A percentile compares a stretch with the other conserved stretches of the same genome.
Conservation (phyloP, 2,888 invertebrate species). For the Argynnis bischoffii region DNA sequence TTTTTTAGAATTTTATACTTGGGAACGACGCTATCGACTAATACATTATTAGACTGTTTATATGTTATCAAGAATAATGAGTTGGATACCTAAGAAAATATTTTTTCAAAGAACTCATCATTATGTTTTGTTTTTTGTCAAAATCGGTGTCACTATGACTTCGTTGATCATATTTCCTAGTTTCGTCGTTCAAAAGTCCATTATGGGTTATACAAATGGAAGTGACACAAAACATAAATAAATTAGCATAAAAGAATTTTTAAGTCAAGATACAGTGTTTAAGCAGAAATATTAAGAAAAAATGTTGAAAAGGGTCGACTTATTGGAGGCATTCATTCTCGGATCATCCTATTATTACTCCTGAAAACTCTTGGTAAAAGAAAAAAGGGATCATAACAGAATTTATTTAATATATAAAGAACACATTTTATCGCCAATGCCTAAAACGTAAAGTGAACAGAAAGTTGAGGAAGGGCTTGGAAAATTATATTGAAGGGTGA, state of each 20-base stretch:
- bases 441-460: constrained; percentile 62
- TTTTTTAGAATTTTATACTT: too few species aligned
- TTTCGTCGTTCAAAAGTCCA: not conserved
- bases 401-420: constrained; percentile 71
- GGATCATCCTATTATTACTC: constrained; percentile 73
- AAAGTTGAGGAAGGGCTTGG: constrained; percentile 61
- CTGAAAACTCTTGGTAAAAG: constrained; percentile 64
- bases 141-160: too few species aligned
- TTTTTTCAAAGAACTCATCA: too few species aligned
- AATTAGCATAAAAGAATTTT: constrained; percentile 21
- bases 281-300: constrained; percentile 32
- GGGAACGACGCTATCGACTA: too few species aligned
- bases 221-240: not conserved
- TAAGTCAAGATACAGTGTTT: constrained; percentile 20
- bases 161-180: not conserved
- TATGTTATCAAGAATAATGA: too few species aligned
- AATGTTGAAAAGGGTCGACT: constrained; percentile 60
- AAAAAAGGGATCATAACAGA: constrained; percentile 73
- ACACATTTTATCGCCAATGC: constrained; percentile 71
- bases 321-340: constrained; percentile 70
- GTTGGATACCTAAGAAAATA: too few species aligned
- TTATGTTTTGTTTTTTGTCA: too few species aligned
- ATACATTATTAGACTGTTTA: too few species aligned
- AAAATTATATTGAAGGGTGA: constrained; percentile 76
- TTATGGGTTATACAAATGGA: not conserved